A percentile compares a stretch with the other conserved stretches of the same genome.
Evolutionary conservation across 2,888 invertebrate genomes (phyloP).

Genomic region (Catocala nupta): DNA sequence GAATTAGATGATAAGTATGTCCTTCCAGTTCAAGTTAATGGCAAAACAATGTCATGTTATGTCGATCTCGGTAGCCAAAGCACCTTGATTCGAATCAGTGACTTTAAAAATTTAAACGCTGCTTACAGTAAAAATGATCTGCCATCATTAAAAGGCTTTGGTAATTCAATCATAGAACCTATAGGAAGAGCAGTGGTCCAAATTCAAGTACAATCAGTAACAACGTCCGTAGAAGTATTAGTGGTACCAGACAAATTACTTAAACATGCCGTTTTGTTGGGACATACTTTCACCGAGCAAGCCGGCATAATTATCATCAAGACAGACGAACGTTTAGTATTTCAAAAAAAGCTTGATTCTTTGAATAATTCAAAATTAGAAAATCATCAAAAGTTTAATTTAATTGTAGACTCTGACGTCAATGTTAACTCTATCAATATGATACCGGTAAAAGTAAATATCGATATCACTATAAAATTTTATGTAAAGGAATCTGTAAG

Average conservation of each 20-base stretch:
- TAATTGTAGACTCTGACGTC: not conserved
- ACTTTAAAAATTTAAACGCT: not conserved
- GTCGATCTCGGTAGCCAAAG: slow-evolving; percentile 12
- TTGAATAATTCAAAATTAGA: no score
- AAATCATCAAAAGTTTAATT: not conserved
- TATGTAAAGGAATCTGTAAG: slow-evolving; percentile 2
- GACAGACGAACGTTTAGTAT: not conserved
- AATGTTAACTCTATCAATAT: not conserved
- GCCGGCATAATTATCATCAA: not conserved
- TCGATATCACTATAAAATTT: not conserved
- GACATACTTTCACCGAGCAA: not conserved
- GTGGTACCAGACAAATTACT: slow-evolving; percentile 11
- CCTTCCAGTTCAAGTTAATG: not conserved
- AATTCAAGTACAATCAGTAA: not conserved
- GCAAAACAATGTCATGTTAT: not conserved
- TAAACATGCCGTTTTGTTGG: not conserved
- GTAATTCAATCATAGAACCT: not conserved
- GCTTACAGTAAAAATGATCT: not conserved
- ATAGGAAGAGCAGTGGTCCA: not conserved
- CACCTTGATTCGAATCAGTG: not conserved
- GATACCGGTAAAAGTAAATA: not conserved
- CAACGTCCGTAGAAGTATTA: not conserved
- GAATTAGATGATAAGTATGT: not conserved
- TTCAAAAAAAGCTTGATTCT: not conserved
- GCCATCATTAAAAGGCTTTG: not conserved